A percentile compares a stretch with the other conserved stretches of the same genome.
These are phyloP conservation scores for Choristoneura rosaceana DNA, from an alignment of 2,888 invertebrate genomes.

Conservation along the genomic window DNA sequence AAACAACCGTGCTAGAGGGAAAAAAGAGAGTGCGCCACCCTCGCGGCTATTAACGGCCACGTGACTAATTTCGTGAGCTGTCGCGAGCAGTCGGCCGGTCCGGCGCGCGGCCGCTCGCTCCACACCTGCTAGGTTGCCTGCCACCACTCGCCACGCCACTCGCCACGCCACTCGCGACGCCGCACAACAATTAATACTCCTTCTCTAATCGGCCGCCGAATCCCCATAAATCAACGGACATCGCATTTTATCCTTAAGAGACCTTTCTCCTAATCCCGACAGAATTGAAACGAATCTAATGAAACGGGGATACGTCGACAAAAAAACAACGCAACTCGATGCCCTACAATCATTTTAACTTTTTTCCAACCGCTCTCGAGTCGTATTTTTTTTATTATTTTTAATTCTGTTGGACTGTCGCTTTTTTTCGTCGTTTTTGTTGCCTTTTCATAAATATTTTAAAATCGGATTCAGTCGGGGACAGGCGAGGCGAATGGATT, in stretches of 20 bases:
- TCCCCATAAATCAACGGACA: conserved; percentile 81
- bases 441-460: conserved; percentile 84
- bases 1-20: conserved; percentile 76
- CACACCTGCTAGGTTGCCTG: conserved; percentile 4
- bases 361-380: conserved; percentile 79
- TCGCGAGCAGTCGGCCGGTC: conserved; percentile 75
- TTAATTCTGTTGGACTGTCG: conserved; percentile 78
- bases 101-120: conserved; percentile 42
- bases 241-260: conserved; percentile 77
- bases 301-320: conserved; percentile 74
- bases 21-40: conserved; percentile 72
- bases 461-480: conserved; percentile 83
- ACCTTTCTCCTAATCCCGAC: conserved; percentile 81
- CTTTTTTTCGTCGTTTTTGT: conserved; percentile 65
- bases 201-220: conserved; percentile 68
- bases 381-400: conserved; percentile 75
- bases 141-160: too few relatives aligned
- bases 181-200: conserved; percentile 73
- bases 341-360: conserved; percentile 83
- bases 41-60: conserved; percentile 80
- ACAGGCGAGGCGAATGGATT: conserved; percentile 83
- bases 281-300: conserved; percentile 84
- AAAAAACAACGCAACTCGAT: conserved; percentile 71
- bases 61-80: conserved; percentile 84
- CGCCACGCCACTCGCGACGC: too few relatives aligned